These are phyloP conservation scores for Rhaphigaster nebulosa DNA, from an alignment of 2,888 invertebrate genomes.

Conservation along the genomic window DNA sequence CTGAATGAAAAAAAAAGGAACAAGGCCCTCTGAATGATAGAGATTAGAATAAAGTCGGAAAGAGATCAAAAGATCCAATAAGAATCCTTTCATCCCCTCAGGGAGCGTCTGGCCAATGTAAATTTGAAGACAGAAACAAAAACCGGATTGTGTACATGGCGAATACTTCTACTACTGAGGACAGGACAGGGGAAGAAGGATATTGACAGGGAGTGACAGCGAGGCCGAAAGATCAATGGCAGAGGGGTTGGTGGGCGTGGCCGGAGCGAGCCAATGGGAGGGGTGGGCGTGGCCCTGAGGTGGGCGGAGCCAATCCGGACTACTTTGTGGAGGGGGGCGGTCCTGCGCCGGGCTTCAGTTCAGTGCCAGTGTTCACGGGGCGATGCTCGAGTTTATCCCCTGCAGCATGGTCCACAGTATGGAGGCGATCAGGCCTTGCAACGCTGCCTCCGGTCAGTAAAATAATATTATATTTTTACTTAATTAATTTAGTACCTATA, in stretches of 20 bases:
- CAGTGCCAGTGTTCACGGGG: background rate
- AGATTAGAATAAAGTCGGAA: constrained; percentile 18
- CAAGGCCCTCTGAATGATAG: too few relatives aligned
- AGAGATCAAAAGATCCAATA: constrained; percentile 40
- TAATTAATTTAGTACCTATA: background rate
- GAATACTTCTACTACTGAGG: background rate
- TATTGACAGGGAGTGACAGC: constrained; percentile 56
- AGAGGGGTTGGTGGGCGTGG: constrained; percentile 60
- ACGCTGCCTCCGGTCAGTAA: constrained; percentile 63
- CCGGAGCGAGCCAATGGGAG: constrained; percentile 41
- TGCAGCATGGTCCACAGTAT: constrained; percentile 65
- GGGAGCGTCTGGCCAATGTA: background rate
- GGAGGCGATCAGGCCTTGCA: constrained; percentile 64
- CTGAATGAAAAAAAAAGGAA: background rate
- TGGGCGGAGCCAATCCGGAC: too few relatives aligned
- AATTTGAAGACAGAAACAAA: constrained; percentile 39
- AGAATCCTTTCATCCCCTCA: background rate
- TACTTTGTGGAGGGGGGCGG: constrained; percentile 47
- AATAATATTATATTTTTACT: background rate
- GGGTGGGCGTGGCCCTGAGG: constrained; percentile 40
- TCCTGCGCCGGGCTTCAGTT: background rate
- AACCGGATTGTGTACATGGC: constrained; percentile 17
- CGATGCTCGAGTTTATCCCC: constrained; percentile 65
- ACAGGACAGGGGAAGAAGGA: background rate
- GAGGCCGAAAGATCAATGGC: constrained; percentile 33